Evolutionary conservation across 2,113 vertebrate genomes (phyloP).

Genomic region (Egretta garzetta): DNA sequence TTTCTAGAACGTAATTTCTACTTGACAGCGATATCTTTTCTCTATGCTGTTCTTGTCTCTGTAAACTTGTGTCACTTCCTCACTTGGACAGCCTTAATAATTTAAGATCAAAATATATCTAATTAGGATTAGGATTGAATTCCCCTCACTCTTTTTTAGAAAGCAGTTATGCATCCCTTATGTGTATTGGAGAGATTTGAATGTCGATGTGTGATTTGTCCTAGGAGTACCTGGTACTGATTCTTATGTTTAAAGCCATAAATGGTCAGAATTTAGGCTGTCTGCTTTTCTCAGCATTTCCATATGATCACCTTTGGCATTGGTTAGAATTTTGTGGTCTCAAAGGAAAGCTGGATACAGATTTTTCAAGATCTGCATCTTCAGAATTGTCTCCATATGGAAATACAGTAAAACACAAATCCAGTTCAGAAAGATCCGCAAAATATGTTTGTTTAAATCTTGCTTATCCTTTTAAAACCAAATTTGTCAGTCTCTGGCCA

Average conservation of each 20-base stretch:
- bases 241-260: neutral
- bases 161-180: neutral
- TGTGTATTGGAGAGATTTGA: neutral
- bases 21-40: accelerated
- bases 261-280: neutral
- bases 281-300: neutral
- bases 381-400: neutral
- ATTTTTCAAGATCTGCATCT: neutral
- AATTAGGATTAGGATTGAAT: neutral
- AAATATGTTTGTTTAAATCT: neutral
- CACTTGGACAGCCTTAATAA: neutral
- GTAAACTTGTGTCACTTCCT: neutral
- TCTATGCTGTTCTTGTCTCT: neutral
- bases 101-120: neutral
- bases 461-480: neutral
- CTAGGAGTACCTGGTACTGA: neutral
- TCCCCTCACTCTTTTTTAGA: neutral
- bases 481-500: neutral
- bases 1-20: neutral
- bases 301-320: neutral
- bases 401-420: neutral
- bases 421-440: neutral
- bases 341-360: neutral
- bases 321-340: neutral
- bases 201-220: neutral